Conservation (phyloP, 2,888 invertebrate species). For the Lacanobia wlatinum region DNA sequence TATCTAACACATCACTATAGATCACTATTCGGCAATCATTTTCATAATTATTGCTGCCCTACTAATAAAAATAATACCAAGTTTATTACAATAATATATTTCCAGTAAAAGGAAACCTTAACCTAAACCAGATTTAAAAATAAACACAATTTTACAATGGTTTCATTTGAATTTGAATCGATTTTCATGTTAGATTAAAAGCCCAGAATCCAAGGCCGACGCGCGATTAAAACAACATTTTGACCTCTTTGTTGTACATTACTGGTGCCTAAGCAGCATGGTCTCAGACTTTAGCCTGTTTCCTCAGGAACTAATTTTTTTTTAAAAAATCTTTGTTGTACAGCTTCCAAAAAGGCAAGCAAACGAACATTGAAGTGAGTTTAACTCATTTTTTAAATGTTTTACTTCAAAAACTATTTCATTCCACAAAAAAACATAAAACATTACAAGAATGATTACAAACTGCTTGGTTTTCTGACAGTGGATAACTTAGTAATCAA, state of each 20-base stretch:
- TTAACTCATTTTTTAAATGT: background rate
- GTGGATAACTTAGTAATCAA: conserved; percentile 16
- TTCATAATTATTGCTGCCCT: background rate
- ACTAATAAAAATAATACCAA: background rate
- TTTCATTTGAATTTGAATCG: background rate
- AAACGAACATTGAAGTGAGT: conserved; percentile 21
- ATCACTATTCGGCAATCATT: background rate
- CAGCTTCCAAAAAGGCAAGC: conserved; percentile 32
- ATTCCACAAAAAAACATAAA: background rate
- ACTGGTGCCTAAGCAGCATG: no score
- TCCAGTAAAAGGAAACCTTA: background rate
- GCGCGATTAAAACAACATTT: background rate
- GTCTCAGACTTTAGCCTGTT: no score
- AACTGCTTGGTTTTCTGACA: conserved; percentile 3
- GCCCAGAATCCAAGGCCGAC: conserved; percentile 30
- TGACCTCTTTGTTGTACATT: background rate
- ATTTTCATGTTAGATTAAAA: conserved; percentile 24
- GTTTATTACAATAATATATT: background rate
- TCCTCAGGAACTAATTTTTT: no score
- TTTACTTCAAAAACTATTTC: background rate
- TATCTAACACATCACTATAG: background rate
- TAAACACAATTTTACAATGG: conserved; percentile 8
- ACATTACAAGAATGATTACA: background rate
- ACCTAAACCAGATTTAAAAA: no score
- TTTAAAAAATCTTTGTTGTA: no score